Conservation (phyloP, 2,888 invertebrate genomes). For the Campoletis raptor region DNA sequence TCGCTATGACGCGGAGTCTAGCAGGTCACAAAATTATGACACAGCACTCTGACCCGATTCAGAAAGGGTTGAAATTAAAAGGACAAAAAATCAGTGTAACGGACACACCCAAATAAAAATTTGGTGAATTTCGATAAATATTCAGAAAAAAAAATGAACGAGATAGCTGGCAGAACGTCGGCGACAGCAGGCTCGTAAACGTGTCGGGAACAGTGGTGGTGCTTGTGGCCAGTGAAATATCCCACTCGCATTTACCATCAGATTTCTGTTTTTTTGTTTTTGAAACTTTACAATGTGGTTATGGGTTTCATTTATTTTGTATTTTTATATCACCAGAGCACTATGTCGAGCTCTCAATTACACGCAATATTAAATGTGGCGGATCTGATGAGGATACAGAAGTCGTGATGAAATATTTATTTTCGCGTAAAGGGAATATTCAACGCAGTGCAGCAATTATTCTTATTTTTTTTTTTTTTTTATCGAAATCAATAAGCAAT, state of each 20-base stretch:
- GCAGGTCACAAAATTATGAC: constrained; percentile 26
- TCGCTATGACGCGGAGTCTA: constrained; percentile 11
- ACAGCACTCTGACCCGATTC: background rate
- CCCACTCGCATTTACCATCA: constrained; percentile 59
- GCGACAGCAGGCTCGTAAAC: constrained; percentile 64
- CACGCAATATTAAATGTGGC: background rate
- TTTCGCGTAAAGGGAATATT: background rate
- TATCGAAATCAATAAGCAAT: background rate
- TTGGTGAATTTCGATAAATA: constrained; percentile 61
- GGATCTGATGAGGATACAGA: background rate
- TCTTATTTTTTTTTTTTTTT: background rate
- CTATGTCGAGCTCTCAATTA: constrained; percentile 26
- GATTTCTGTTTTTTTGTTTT: constrained; percentile 38
- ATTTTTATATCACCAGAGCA: constrained; percentile 40
- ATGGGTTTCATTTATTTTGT: constrained; percentile 35
- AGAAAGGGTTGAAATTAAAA: background rate
- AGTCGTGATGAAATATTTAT: background rate
- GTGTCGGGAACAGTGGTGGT: constrained; percentile 66
- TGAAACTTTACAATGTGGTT: constrained; percentile 63
- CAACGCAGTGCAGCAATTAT: background rate
- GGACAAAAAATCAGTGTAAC: constrained; percentile 39
- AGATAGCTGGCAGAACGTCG: constrained; percentile 46
- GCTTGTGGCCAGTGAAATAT: constrained; percentile 66
- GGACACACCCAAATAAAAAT: constrained; percentile 40
- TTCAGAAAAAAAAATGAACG: constrained; percentile 47